These are phyloP conservation scores for Nannoperca obscura DNA, from an alignment of 2,797 vertebrate genomes.

Conservation along the genomic window DNA sequence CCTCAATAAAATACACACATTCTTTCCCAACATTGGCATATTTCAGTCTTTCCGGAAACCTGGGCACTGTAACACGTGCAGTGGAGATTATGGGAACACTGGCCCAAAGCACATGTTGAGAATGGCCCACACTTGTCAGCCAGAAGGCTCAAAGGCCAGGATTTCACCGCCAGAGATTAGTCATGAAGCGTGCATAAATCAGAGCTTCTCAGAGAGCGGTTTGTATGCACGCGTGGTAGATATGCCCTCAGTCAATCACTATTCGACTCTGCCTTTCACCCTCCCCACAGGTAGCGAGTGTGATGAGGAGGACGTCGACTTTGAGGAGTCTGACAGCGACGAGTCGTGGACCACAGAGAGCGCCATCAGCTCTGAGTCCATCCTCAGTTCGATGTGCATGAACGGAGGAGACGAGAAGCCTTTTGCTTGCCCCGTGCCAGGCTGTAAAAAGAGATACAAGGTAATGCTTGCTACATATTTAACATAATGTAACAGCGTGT, in stretches of 20 bases:
- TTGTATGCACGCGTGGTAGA: conserved; percentile 1
- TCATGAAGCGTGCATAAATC: conserved; percentile 31
- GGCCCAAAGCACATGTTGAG: conserved; percentile 35
- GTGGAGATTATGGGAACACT: conserved; percentile 55
- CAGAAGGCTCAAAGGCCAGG: conserved; percentile 25
- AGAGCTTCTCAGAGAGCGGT: background rate
- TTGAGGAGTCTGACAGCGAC: conserved; percentile 98
- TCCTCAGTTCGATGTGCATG: conserved; percentile 99
- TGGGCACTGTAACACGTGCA: conserved; percentile 17
- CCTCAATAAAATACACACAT: conserved; percentile 58
- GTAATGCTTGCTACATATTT: conserved; percentile 31
- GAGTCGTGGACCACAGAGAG: conserved; percentile 99
- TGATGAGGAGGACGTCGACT: conserved; percentile 98
- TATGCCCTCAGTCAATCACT: conserved; percentile 5
- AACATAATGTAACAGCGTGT: background rate
- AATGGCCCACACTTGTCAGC: conserved; percentile 25
- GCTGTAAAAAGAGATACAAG: conserved; percentile 99
- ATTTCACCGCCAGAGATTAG: conserved; percentile 20
- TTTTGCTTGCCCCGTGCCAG: conserved; percentile 97
- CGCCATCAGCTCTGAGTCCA: conserved; percentile 98
- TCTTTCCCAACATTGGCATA: conserved; percentile 74
- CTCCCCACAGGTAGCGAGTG: conserved; percentile 93
- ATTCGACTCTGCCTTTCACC: background rate
- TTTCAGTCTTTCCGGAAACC: conserved; percentile 46
- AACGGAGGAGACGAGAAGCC: conserved; percentile 99